Evolutionary conservation across 37 sponge, comb jelly and placozoan species (phyloP), one percentile per base, ranked within the genome.

Genomic region (Beroe ovata): DNA sequence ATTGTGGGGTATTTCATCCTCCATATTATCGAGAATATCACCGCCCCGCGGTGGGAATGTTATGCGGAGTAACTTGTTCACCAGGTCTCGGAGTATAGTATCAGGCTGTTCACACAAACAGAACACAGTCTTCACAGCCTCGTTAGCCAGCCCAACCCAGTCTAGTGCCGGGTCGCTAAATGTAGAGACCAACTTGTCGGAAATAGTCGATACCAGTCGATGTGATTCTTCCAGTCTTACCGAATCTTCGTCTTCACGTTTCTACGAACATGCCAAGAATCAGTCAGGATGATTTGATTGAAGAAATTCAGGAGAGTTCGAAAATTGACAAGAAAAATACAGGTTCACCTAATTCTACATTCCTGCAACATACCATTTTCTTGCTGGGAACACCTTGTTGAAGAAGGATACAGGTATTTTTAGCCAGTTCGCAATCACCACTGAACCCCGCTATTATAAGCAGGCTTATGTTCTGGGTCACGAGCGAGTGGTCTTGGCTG

Each of bases 131-230:
- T 38, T 84, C 29, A 96, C 90, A 4, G 95, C 97, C 47, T 96
- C 92, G 42, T 95, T 94, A 2, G 93, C 93, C 59, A 96, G 64
- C 1, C 93, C 91, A 0, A 38, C 59, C 97, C 97, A 96, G 29
- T 91, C 84, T n/a, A 77, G 25, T 19, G 23, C 54, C 22, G 84
- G 84, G 23, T 20, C n/a, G 23, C 41, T 28, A 20, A 77, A 42
- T 19, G 42, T 77, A 21, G 26, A 4, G 22, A 77, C 25, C 3
- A 77, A 54, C 33, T 39, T 77, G 22, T 39, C 42, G 3, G 54
- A 42, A 28, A 77, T 8, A 26, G 54, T 77, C 4, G 28, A 14
- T 1, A 42, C 54, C 23, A 77, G 28, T 25, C 84, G 4, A 29
- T 77, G 84, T 2, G 42, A 32, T 26, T 39, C 42, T 41, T 77